phyloP scores from a whole-genome alignment of 92 coral and sea anemone genomes.

The Siderastrea siderea region DNA sequence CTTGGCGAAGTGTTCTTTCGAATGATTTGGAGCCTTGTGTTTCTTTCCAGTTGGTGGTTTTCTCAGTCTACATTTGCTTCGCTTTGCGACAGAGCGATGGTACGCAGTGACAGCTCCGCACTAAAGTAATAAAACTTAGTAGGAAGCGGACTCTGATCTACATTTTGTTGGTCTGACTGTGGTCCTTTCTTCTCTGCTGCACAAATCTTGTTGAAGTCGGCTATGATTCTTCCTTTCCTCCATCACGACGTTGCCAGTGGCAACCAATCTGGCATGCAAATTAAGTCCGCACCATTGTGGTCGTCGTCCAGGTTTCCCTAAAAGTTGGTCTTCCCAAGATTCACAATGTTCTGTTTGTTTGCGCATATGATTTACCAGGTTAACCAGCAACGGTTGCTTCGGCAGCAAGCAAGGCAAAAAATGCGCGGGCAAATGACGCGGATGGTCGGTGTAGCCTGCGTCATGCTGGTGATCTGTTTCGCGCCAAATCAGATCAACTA shows the following conservation, averaged over 20 bases:
- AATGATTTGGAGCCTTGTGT: conserved; percentile 73
- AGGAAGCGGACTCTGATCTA: conserved; percentile 58
- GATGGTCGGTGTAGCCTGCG: conserved; percentile 18
- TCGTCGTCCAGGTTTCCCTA: background rate
- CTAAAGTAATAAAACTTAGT: conserved; percentile 60
- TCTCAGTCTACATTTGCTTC: conserved; percentile 76
- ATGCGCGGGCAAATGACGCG: conserved; percentile 28
- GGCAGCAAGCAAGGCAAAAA: conserved; percentile 8
- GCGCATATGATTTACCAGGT: conserved; percentile 12
- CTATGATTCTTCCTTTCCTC: background rate
- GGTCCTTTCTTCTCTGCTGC: conserved; percentile 10
- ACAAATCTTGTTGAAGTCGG: background rate
- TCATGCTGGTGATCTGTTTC: conserved; percentile 11
- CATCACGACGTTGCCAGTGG: conserved; percentile 7
- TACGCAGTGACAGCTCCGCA: conserved; percentile 79
- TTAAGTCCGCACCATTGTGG: background rate
- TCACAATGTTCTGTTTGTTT: conserved; percentile 12
- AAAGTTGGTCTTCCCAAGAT: conserved; percentile 22
- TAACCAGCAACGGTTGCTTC: background rate
- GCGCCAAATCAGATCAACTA: conserved; percentile 32
- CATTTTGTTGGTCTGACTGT: conserved; percentile 73
- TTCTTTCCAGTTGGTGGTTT: conserved; percentile 78
- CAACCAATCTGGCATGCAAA: background rate
- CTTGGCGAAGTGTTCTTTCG: conserved; percentile 80
- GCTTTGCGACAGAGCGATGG: conserved; percentile 93